Evolutionary conservation across 2,113 vertebrate genomes (phyloP).

Genomic region (Henicopernis longicauda): DNA sequence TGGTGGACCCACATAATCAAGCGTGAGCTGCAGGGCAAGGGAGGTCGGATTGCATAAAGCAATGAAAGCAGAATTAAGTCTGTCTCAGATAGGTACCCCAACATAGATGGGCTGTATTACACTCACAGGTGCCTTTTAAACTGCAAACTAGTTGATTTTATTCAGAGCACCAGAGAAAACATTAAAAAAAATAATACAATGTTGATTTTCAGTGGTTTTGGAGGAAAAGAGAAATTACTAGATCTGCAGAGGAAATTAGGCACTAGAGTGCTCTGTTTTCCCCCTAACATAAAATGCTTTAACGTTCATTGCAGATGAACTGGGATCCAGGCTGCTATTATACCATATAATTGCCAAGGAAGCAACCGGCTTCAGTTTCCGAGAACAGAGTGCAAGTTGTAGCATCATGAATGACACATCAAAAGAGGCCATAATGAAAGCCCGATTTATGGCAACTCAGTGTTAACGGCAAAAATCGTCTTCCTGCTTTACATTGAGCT

Average conservation of each 20-base stretch:
- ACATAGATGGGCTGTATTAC: background rate
- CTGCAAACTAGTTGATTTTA: background rate
- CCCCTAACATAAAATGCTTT: background rate
- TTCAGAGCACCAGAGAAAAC: background rate
- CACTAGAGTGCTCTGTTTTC: background rate
- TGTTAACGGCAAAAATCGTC: background rate
- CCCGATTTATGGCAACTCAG: background rate
- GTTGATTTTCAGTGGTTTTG: background rate
- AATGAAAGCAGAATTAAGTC: background rate
- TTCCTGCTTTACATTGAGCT: background rate
- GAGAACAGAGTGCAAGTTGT: background rate
- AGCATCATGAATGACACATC: background rate
- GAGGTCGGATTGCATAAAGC: background rate
- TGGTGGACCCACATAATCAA: background rate
- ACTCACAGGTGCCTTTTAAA: background rate
- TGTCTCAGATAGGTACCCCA: background rate
- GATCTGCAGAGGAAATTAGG: background rate
- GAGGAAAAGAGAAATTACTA: background rate
- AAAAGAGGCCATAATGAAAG: background rate
- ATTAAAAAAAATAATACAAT: accelerated
- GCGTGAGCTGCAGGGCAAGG: background rate
- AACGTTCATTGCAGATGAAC: background rate
- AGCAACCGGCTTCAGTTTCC: background rate
- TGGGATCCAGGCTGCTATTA: background rate
- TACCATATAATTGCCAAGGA: background rate